Conservation (phyloP, 1,140 invertebrate genomes). For the Cydia pomonella region DNA sequence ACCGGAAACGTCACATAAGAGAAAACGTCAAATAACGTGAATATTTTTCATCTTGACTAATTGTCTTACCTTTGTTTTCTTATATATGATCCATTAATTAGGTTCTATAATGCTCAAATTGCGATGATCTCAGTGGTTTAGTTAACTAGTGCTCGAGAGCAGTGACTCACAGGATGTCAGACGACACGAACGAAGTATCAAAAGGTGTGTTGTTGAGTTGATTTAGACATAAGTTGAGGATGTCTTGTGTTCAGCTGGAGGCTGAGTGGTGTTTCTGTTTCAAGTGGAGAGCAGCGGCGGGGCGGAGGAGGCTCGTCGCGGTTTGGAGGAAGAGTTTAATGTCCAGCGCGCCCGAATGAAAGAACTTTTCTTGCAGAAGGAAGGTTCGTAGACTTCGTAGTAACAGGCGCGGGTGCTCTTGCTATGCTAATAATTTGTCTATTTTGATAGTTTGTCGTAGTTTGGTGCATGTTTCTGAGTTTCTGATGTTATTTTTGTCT, state of each 20-base stretch:
- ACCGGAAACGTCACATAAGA: constrained; percentile 12
- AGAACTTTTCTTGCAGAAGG: constrained; percentile 94
- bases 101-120: constrained; percentile 45
- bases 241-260: constrained; percentile 43
- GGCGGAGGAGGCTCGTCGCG: constrained; percentile 66
- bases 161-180: constrained; percentile 58
- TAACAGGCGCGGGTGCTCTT: constrained; percentile 34
- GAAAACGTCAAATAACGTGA: constrained; percentile 28
- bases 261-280: constrained; percentile 72
- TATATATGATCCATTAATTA: constrained; percentile 6
- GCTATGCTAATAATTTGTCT: not conserved
- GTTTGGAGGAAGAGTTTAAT: constrained; percentile 92
- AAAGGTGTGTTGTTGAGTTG: constrained; percentile 66
- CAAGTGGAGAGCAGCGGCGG: constrained; percentile 60
- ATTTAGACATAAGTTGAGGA: constrained; percentile 37
- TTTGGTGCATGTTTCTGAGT: constrained; percentile 3
- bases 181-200: constrained; percentile 47
- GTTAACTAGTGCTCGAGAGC: constrained; percentile 37
- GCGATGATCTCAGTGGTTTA: constrained; percentile 36
- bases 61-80: constrained; percentile 24
- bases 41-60: constrained; percentile 23
- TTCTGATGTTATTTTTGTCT: not conserved
- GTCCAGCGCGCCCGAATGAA: constrained; percentile 94
- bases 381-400: constrained; percentile 83
- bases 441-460: not conserved